phyloP scores from a whole-genome alignment of 2,888 invertebrate species.

The Netelia virgata region DNA sequence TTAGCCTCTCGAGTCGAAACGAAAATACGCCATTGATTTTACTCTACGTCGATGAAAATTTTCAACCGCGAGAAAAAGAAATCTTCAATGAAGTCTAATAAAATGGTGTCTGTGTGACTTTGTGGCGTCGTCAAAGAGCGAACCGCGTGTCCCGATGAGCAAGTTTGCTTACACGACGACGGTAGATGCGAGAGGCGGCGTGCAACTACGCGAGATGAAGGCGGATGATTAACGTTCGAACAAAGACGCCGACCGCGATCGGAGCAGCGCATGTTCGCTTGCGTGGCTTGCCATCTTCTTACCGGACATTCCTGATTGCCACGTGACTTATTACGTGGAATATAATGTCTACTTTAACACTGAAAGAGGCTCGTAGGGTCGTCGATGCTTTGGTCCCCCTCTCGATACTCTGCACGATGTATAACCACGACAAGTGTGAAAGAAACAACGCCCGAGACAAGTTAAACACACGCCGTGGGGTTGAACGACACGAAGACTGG shows the following conservation, averaged over 20 bases:
- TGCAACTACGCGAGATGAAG: conserved; percentile 51
- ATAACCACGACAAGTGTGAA: conserved; percentile 47
- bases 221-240: conserved; percentile 72
- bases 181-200: conserved; percentile 16
- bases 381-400: conserved; percentile 14
- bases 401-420: conserved; percentile 17
- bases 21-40: too few species aligned
- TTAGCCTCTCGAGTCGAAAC: too few species aligned
- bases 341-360: conserved; percentile 74
- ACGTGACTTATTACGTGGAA: conserved; percentile 76
- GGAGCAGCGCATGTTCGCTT: conserved; percentile 1
- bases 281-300: conserved; percentile 23
- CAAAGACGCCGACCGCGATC: conserved; percentile 74
- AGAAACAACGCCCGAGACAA: conserved; percentile 17
- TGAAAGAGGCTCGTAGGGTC: conserved; percentile 37
- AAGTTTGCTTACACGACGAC: conserved; percentile 13
- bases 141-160: conserved; percentile 1
- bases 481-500: conserved; percentile 44
- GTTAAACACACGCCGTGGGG: conserved; percentile 1
- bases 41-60: not conserved
- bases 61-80: not conserved
- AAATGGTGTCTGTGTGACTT: conserved; percentile 5
- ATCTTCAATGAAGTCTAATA: conserved; percentile 13
- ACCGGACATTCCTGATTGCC: conserved; percentile 76
- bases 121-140: not conserved